Evolutionary conservation across 2,888 invertebrate species (phyloP), one percentile per base, ranked within the genome.

Genomic region (Pterostichus niger): DNA sequence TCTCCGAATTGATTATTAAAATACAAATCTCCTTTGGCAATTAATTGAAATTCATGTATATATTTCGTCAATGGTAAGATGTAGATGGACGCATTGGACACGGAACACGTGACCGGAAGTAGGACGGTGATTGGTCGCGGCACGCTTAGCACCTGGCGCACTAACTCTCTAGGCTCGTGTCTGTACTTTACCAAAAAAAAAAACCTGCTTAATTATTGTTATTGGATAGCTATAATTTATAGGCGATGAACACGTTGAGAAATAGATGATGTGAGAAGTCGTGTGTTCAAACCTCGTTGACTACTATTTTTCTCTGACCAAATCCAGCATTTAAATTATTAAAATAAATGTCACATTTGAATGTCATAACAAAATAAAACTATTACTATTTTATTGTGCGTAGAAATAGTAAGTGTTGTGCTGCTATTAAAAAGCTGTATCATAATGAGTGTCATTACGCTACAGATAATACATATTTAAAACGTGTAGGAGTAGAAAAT

Each of bases 101-200:
- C 11, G 59, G 15, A 31, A 9, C 75, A 75, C 75, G 75, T 75
- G 75, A 75, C 75, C 75, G 75, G 75, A 75, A 75, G 75, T 11
- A 1, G 49, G 40, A 13, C 31, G 75, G 17, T 75, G 75, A 75
- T 75, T 75, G 75, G 75, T 24, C 7, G 33, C 7, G 40, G 40
- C 40, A 40, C 75, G 75, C 46, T 24, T 75, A n/a, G 52, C 75
- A 75, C 75, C 75, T 75, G 75, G 75, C 75, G 24, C 35, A 33
- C 1, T 2, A 6, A 3, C 1, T 24, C 24, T 24, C 24, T 1
- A 11, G 64, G 35, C 64, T 56, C 56, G 56, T 56, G 56, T 17
- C 56, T 7, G 9, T 17, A 17, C 56, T 56, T 15, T 7, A 15
- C 52, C 9, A 56, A 56, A 56, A 56, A 56, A 13, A 56, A 56